These are phyloP conservation scores for Plusia festucae DNA, from an alignment of 2,888 invertebrate genomes.

Conservation along the genomic window DNA sequence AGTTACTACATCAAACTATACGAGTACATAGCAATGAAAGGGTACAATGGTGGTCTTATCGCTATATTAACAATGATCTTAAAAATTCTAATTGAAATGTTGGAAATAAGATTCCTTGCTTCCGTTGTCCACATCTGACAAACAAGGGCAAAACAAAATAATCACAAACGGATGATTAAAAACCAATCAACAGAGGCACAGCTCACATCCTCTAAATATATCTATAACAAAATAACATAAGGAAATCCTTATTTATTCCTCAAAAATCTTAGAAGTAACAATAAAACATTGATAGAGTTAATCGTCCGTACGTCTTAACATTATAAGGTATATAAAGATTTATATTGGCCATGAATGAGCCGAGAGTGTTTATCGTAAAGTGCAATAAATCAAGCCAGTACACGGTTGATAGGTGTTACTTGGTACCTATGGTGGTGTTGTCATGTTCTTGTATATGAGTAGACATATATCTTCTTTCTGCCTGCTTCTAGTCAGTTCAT, in stretches of 20 bases:
- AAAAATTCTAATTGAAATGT: neutral
- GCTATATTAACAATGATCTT: too few species aligned
- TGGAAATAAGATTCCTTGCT: neutral
- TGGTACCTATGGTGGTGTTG: slow-evolving; percentile 14
- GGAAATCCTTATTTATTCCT: slow-evolving; percentile 31
- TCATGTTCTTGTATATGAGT: slow-evolving; percentile 2
- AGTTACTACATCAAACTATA: too few species aligned
- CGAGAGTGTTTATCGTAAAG: slow-evolving; percentile 45
- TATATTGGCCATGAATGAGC: slow-evolving; percentile 36
- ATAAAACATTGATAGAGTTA: slow-evolving; percentile 2
- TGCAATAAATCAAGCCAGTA: slow-evolving; percentile 34
- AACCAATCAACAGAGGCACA: slow-evolving; percentile 20
- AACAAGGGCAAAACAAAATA: slow-evolving; percentile 21
- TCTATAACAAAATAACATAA: slow-evolving; percentile 14
- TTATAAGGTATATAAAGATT: slow-evolving; percentile 39
- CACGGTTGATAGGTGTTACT: slow-evolving; percentile 17
- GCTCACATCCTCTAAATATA: slow-evolving; percentile 30
- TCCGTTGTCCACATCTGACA: neutral
- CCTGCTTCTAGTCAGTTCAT: neutral
- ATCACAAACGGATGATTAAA: slow-evolving; percentile 8
- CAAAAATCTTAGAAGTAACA: slow-evolving; percentile 26
- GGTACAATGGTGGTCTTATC: too few species aligned
- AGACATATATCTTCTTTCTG: neutral
- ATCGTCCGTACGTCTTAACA: slow-evolving; percentile 8
- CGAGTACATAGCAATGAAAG: too few species aligned